Evolutionary conservation across 2,888 invertebrate species (phyloP).

Genomic region (Chymomyza procnemis): DNA sequence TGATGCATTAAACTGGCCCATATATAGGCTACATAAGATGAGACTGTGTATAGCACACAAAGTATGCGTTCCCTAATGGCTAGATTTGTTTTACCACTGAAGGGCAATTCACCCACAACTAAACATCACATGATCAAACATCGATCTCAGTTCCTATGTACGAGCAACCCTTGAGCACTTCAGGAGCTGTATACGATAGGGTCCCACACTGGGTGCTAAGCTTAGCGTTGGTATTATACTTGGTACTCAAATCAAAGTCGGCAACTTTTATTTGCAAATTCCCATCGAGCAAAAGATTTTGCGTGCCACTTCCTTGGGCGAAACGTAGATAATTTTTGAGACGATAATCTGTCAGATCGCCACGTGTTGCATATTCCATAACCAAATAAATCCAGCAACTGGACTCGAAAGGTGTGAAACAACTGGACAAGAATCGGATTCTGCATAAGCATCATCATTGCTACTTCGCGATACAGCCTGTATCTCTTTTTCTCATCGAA

Average conservation of each 20-base stretch:
- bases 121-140: slow-evolving; percentile 99
- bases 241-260: slow-evolving; percentile 99
- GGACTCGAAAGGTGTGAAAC: no score
- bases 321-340: no score
- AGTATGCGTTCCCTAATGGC: slow-evolving; percentile 97
- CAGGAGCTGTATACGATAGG: slow-evolving; percentile 99
- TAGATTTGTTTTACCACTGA: slow-evolving; percentile 98
- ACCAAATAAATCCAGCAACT: no score
- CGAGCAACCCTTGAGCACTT: slow-evolving; percentile 99
- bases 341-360: no score
- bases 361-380: no score
- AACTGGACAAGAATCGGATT: no score
- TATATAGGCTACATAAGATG: slow-evolving; percentile 99
- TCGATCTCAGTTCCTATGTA: slow-evolving; percentile 99
- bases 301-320: no score
- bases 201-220: slow-evolving; percentile 99
- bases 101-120: slow-evolving; percentile 99
- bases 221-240: slow-evolving; percentile 98
- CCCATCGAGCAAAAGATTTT: slow-evolving; percentile 98
- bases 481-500: no score
- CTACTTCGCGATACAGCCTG: no score
- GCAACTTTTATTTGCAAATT: slow-evolving; percentile 99
- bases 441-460: no score
- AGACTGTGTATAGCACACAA: slow-evolving; percentile 98
- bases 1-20: slow-evolving; percentile 99